Percentiles rank a stretch among this genome's conserved stretches.
Conservation (phyloP, 2,797 vertebrate genomes). For the Eulemur mongoz region DNA sequence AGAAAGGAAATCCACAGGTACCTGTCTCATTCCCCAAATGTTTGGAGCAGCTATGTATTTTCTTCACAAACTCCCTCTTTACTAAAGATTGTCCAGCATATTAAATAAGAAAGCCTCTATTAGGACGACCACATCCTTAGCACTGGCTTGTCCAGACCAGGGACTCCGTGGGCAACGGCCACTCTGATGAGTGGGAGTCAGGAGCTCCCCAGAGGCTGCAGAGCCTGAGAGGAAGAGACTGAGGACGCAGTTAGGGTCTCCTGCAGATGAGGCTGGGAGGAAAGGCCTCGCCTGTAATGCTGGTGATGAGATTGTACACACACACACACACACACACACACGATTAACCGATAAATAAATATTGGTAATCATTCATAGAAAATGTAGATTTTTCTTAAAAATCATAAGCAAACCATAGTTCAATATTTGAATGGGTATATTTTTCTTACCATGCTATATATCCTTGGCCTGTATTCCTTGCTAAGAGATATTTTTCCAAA, state of each 20-base stretch:
- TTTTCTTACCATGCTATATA: not conserved
- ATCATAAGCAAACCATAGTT: not conserved
- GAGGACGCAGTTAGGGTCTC: not conserved
- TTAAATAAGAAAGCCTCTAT: not conserved
- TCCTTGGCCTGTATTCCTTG: not conserved
- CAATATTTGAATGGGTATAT: not conserved
- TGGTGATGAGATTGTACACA: not conserved
- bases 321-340: not conserved
- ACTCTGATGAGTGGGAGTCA: not conserved
- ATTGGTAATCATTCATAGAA: not conserved
- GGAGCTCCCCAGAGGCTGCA: too few relatives aligned
- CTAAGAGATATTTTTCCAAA: not conserved
- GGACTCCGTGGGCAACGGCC: not conserved
- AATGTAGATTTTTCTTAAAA: not conserved
- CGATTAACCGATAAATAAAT: not conserved
- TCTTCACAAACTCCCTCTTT: not conserved
- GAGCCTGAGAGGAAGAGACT: accelerated
- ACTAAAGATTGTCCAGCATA: not conserved
- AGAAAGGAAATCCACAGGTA: not conserved
- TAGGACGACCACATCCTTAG: not conserved
- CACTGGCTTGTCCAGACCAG: not conserved
- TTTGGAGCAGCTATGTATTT: not conserved
- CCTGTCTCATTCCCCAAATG: not conserved
- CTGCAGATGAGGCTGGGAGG: not conserved
- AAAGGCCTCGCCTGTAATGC: not conserved